Evolutionary conservation across 2,113 vertebrate genomes (phyloP), one percentile per base, ranked within the genome.

Genomic region (Syngnathus typhle): DNA sequence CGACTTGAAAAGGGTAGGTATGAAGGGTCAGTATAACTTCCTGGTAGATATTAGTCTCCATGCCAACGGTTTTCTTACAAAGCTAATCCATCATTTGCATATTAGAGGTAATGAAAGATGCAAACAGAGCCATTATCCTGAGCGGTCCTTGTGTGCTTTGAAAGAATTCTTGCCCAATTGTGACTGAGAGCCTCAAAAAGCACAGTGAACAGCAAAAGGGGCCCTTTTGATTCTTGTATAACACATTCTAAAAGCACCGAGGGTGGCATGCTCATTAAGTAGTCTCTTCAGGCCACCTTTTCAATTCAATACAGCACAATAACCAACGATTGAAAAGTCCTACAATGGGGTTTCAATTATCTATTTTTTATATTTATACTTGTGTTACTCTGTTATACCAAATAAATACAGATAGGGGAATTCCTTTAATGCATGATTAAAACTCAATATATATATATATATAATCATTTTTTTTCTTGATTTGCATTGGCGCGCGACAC

Each of bases 81-180:
- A 80, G 81, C 84, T 88, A 89, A 90, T 88, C 89, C 85, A 56
- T 72, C 55, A 90, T 91, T 91, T 88, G 81, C 90, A 90, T 88
- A 84, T 86, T 89, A 89, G 89, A 89, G 81, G 78, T 61, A 73
- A 77, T 73, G 73, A 81, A 83, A 86, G 84, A 84, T 44, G 72
- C 72, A 80, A 68, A 81, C 58, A 84, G 76, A 76, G 73, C 60
- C 74, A 67, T 86, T 86, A 88, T 85, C 87, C 85, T 73, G 12
- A 67, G 78, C 80, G 70, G 82, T 83, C 79, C 83, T 84, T 85
- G 83, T 83, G 83, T 83, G 80, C 82, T 81, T 77, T 75, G 84
- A 69, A 79, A 84, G 71, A 82, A 81, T 87, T 39, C 46, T 76
- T 67, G 73, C 66, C 80, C 70, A 79, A 71, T 80, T 76, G 64